Conservation (phyloP, 2,113 vertebrate genomes). For the Myrmophylax atrothorax region DNA sequence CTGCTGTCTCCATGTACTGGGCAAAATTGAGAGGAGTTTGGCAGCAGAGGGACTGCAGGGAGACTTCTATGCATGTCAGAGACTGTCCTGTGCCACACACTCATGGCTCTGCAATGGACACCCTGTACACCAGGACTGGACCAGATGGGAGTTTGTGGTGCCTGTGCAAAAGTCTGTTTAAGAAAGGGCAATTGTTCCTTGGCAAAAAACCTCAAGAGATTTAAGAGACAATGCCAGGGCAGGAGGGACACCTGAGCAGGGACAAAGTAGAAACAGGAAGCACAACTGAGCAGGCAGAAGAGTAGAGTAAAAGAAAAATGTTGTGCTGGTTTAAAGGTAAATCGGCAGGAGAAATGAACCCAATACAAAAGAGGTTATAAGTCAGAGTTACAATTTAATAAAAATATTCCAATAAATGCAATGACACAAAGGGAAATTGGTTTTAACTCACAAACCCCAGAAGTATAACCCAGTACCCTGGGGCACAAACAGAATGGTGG, state of each 20-base stretch:
- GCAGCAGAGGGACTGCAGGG: not conserved
- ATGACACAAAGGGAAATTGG: too few relatives aligned
- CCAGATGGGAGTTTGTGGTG: not conserved
- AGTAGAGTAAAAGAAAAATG: not conserved
- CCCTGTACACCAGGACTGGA: not conserved
- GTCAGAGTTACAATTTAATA: too few relatives aligned
- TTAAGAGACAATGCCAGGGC: too few relatives aligned
- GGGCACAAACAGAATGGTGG: too few relatives aligned
- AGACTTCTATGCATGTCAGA: rapidly evolving
- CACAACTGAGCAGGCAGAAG: not conserved
- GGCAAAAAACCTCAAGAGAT: not conserved
- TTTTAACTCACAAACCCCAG: too few relatives aligned
- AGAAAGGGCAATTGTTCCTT: not conserved
- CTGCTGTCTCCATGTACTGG: not conserved
- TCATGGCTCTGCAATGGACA: not conserved
- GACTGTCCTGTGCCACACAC: not conserved
- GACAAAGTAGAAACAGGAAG: not conserved
- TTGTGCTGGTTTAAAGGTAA: too few relatives aligned
- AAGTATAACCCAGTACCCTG: too few relatives aligned
- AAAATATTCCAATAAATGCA: too few relatives aligned
- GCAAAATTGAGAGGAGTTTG: not conserved
- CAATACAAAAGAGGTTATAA: too few relatives aligned
- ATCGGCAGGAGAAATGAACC: too few relatives aligned
- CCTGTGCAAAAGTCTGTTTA: not conserved
- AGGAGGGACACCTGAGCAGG: not conserved